These are phyloP conservation scores for Archilochus colubris DNA, from an alignment of 2,113 vertebrate species.

Conservation along the genomic window DNA sequence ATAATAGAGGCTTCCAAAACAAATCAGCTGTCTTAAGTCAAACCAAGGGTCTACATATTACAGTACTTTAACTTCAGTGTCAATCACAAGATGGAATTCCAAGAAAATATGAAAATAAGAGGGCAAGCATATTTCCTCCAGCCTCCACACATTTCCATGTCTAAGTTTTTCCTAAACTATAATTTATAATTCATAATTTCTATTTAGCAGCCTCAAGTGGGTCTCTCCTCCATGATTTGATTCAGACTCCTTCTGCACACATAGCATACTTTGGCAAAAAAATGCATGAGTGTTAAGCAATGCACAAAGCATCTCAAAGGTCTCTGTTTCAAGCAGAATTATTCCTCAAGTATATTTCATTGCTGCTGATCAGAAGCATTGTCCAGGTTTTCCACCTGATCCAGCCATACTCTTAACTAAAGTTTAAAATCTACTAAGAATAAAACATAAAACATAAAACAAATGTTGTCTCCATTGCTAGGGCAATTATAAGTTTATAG, in stretches of 20 bases:
- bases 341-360: background rate
- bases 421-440: background rate
- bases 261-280: background rate
- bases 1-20: background rate
- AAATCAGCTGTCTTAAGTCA: background rate
- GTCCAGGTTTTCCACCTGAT: background rate
- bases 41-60: background rate
- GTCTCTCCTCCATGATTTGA: background rate
- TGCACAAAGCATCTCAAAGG: background rate
- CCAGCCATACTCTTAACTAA: background rate
- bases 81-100: background rate
- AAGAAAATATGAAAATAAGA: background rate
- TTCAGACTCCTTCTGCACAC: background rate
- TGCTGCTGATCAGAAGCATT: background rate
- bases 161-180: background rate
- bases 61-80: background rate
- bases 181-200: background rate
- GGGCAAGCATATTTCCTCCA: background rate
- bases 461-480: background rate
- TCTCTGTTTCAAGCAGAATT: background rate
- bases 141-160: background rate
- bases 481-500: background rate
- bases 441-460: background rate
- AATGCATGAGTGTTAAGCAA: background rate
- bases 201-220: background rate